Conservation (phyloP, 1,140 invertebrate genomes). For the Myzus persicae region DNA sequence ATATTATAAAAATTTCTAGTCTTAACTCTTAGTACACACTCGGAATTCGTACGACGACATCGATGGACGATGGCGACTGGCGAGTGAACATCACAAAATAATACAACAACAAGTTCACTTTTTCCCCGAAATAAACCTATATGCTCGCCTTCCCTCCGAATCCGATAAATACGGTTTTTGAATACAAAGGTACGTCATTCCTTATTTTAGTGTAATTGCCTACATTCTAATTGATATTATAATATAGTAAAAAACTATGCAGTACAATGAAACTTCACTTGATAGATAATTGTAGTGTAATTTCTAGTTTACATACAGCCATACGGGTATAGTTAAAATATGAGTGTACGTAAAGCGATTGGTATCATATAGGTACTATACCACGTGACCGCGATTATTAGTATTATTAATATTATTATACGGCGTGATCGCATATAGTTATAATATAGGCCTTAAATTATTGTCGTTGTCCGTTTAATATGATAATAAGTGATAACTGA, state of each 20-base stretch:
- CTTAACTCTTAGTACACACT: not conserved
- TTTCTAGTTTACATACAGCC: not conserved
- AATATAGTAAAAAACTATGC: not conserved
- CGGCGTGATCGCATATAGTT: too few relatives aligned
- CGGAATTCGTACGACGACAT: not conserved
- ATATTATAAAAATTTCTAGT: not conserved
- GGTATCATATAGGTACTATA: not conserved
- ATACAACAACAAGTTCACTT: not conserved
- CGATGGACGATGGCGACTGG: not conserved
- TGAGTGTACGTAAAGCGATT: not conserved
- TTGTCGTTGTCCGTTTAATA: not conserved
- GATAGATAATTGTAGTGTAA: not conserved
- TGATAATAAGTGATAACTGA: too few relatives aligned
- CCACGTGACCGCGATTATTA: accelerated
- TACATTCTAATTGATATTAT: not conserved
- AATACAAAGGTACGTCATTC: not conserved
- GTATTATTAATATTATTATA: too few relatives aligned
- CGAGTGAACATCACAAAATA: not conserved
- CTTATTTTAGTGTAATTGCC: not conserved
- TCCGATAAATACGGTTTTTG: not conserved
- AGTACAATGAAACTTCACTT: too few relatives aligned
- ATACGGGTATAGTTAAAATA: not conserved
- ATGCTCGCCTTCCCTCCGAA: too few relatives aligned
- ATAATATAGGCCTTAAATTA: not conserved
- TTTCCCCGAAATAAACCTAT: not conserved